Evolutionary conservation across 2,888 invertebrate species (phyloP).

Genomic region (Phalangium opilio): DNA sequence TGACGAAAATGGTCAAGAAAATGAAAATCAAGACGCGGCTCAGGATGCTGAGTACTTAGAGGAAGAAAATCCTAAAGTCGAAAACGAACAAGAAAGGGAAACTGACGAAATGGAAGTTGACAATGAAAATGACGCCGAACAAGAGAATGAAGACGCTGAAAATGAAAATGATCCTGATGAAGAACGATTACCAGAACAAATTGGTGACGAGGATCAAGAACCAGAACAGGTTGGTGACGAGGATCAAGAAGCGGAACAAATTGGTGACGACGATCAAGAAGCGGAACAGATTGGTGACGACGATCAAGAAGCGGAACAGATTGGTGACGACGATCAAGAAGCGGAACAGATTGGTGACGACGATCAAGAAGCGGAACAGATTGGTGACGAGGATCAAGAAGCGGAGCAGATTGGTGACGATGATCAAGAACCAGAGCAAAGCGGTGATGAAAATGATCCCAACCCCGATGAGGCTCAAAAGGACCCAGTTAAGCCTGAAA

Average conservation of each 20-base stretch:
- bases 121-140: slow-evolving; percentile 14
- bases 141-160: slow-evolving; percentile 6
- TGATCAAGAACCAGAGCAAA: slow-evolving; percentile 13
- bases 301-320: slow-evolving; percentile 2
- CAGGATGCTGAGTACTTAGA: background rate
- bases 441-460: slow-evolving; percentile 18
- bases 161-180: background rate
- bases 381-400: slow-evolving; percentile 3
- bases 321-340: background rate
- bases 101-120: slow-evolving; percentile 6
- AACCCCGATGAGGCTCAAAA: too few species aligned
- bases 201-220: background rate
- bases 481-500: too few species aligned
- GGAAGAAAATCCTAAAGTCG: background rate
- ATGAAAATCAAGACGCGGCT: slow-evolving; percentile 1
- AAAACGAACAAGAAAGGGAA: background rate
- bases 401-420: background rate
- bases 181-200: background rate
- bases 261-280: slow-evolving; percentile 1
- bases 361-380: background rate
- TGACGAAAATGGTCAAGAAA: slow-evolving; percentile 2
- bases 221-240: too few species aligned
- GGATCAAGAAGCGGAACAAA: slow-evolving; percentile 8
- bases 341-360: background rate
- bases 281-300: slow-evolving; percentile 19